Evolutionary conservation across 2,888 invertebrate genomes (phyloP).

Genomic region (Sphaerolaimus hirsutus): DNA sequence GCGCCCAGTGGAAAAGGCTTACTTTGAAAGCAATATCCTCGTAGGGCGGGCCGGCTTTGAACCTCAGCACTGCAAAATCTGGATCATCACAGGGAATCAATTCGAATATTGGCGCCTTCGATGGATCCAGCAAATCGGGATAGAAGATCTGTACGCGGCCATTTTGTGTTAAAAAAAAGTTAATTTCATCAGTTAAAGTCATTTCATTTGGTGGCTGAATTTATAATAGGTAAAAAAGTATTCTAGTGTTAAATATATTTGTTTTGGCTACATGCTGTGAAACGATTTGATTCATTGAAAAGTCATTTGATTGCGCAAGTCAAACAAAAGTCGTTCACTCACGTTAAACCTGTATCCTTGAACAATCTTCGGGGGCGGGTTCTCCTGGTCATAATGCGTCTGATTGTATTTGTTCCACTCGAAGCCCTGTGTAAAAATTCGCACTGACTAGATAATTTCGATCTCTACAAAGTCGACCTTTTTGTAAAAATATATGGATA

Average conservation of each 20-base stretch:
- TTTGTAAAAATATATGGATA: no score
- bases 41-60: constrained; percentile 88
- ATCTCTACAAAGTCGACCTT: background rate
- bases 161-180: background rate
- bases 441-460: background rate
- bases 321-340: constrained; percentile 13
- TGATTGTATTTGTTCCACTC: constrained; percentile 99
- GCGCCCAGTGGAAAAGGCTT: background rate
- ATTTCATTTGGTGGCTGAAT: no score
- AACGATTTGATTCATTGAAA: constrained; percentile 2
- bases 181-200: no score
- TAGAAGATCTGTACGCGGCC: constrained; percentile 52
- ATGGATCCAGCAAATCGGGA: constrained; percentile 86
- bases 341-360: constrained; percentile 97
- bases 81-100: constrained; percentile 45
- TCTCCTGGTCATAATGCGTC: constrained; percentile 99
- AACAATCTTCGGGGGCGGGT: constrained; percentile 97
- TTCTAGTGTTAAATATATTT: background rate
- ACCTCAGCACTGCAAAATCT: constrained; percentile 77
- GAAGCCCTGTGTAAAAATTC: constrained; percentile 42
- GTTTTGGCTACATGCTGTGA: constrained; percentile 1
- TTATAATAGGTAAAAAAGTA: no score
- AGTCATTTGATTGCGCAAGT: no score
- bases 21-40: constrained; percentile 34
- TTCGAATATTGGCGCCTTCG: constrained; percentile 69